Evolutionary conservation across 2,888 invertebrate genomes (phyloP), one percentile per base, ranked within the genome.

Genomic region (Boloria selene): DNA sequence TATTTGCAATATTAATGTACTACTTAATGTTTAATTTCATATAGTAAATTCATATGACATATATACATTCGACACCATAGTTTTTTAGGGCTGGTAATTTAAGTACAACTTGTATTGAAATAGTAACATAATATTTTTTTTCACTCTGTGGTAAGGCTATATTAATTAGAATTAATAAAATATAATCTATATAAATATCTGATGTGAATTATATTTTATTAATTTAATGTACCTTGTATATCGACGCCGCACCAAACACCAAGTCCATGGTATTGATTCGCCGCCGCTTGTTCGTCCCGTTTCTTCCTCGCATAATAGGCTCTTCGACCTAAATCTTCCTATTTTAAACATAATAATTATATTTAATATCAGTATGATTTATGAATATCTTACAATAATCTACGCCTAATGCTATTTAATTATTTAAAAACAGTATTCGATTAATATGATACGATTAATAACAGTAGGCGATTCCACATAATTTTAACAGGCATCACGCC

Each of bases 161-260:
- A n/a, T 10, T 13, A 16, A 47, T 14, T 6, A n/a, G n/a, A 47
- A 13, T n/a, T 45, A n/a, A 14, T 47, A 14, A n/a, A n/a, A n/a
- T n/a, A n/a, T n/a, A n/a, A n/a, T n/a, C n/a, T n/a, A n/a, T n/a
- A n/a, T n/a, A n/a, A n/a, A 14, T n/a, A 16, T 13, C 1, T 49
- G 4, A 16, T 7, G 3, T 49, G 5, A 49, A 49, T 2, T 38
- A 38, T 10, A 10, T 2, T 3, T 38, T 38, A 10, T 7, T 0
- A n/a, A 49, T 49, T 2, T 3, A 49, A 49, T 47, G 14, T 13
- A 87, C 96, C 95, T 75, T 96, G 96, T 58, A 98, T 79, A 62
- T 94, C 93, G 14, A 94, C 88, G 62, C 96, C 94, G 73, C 95
- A 95, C 95, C 96, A 96, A 4, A 96, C 93, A 0, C 96, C 96